These are phyloP conservation scores for Leptinotarsa peninsularis DNA, from an alignment of 2,888 invertebrate genomes.

Conservation along the genomic window DNA sequence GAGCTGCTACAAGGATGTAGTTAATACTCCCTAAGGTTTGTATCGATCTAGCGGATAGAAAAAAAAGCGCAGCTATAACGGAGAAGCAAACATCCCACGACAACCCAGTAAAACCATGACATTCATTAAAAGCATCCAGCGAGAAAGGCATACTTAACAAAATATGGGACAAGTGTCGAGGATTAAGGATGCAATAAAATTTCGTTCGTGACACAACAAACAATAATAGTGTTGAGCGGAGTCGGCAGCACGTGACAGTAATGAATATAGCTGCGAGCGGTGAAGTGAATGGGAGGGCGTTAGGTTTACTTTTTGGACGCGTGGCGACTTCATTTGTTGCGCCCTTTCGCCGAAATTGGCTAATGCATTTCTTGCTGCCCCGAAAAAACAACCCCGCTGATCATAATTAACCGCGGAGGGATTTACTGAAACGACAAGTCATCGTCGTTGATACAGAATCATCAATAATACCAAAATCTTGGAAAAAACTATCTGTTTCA, in stretches of 20 bases:
- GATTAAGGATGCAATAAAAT: constrained; percentile 61
- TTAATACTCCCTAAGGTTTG: too few relatives aligned
- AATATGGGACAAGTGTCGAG: constrained; percentile 58
- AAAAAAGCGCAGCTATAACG: too few relatives aligned
- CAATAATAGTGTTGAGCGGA: constrained; percentile 53
- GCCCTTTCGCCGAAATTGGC: constrained; percentile 52
- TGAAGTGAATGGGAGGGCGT: constrained; percentile 56
- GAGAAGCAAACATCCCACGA: background rate
- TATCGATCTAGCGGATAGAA: too few relatives aligned
- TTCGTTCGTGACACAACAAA: constrained; percentile 57
- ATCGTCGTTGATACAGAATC: background rate
- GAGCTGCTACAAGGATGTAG: too few relatives aligned
- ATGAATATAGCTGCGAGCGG: constrained; percentile 62
- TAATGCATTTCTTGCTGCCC: constrained; percentile 47
- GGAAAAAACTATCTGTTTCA: too few relatives aligned
- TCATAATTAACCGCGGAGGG: constrained; percentile 1
- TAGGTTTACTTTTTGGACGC: constrained; percentile 59
- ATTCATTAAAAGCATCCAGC: constrained; percentile 10
- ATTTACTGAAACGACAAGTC: constrained; percentile 2
- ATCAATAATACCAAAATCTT: too few relatives aligned
- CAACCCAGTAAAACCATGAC: background rate
- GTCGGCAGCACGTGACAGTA: constrained; percentile 63
- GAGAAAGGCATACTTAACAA: constrained; percentile 33
- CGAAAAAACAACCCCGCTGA: constrained; percentile 24
- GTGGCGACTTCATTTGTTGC: constrained; percentile 62